Conservation (phyloP, 1,140 invertebrate species). For the Harpegnathos saltator region DNA sequence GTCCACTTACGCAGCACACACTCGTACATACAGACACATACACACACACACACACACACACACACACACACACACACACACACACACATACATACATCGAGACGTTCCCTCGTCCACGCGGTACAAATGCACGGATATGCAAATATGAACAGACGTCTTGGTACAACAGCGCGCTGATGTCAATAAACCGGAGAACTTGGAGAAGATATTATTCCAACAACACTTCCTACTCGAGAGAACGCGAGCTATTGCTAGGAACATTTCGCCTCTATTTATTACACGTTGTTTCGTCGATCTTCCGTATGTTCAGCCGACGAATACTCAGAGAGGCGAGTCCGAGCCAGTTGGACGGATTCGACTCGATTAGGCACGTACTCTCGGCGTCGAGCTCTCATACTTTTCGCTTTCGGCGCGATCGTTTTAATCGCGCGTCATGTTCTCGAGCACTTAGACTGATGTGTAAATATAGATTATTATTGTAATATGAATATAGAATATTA, state of each 20-base stretch:
- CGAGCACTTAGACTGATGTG: background rate
- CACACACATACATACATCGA: too few relatives aligned
- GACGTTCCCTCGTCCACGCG: background rate
- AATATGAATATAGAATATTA: too few relatives aligned
- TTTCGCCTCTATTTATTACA: slow-evolving; percentile 33
- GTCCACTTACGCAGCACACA: too few relatives aligned
- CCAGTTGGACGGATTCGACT: background rate
- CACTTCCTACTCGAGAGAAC: slow-evolving; percentile 50
- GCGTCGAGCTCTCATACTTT: background rate
- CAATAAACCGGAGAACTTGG: slow-evolving; percentile 55
- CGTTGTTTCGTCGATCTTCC: background rate
- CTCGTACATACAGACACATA: too few relatives aligned
- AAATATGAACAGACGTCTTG: slow-evolving; percentile 54
- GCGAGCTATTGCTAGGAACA: slow-evolving; percentile 49
- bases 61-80: too few relatives aligned
- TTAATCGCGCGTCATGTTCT: background rate
- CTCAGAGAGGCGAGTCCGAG: background rate
- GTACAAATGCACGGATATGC: slow-evolving; percentile 42
- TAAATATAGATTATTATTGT: background rate
- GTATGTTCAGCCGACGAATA: background rate
- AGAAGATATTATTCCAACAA: slow-evolving; percentile 49
- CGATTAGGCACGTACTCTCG: background rate
- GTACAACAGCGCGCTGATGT: slow-evolving; percentile 44
- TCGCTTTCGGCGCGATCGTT: background rate
- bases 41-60: background rate